Evolutionary conservation across 2,888 invertebrate species (phyloP), one percentile per base, ranked within the genome.

Genomic region (Drosophila atroscutellata): DNA sequence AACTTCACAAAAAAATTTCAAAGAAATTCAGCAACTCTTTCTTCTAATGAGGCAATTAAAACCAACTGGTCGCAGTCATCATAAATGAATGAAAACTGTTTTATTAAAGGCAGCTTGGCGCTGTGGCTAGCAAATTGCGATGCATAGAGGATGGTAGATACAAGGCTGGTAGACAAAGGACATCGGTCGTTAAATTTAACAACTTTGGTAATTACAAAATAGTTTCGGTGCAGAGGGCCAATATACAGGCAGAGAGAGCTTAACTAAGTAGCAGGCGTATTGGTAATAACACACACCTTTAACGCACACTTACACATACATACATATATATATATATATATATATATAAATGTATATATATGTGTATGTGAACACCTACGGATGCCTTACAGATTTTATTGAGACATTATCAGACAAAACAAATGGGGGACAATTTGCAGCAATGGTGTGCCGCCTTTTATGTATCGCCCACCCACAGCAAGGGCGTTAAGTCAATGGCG

Each of bases 121-220:
- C 32, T 55, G 61, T 64, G 64, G 58, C 45, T 15, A 8, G 61
- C 36, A 73, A 73, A 42, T 50, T 51, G 63, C 56, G 55, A 32
- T 34, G 36, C 24, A 37, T 45, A 15, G 36, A 34, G n/a, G 45
- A 50, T 37, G n/a, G 6, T 24, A 39, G n/a, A 51, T 28, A 36
- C 26, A 37, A 26, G n/a, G 26, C 18, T 45, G 15, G 15, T 15
- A 36, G 26, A 62, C 34, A 65, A 63, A 49, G 59, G 64, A 80
- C 64, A 59, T 42, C 26, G 57, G 69, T 64, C 66, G 69, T 85
- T 79, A 86, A 89, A 86, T 72, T 85, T 77, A 84, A 85, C 70
- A 86, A 69, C 89, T 75, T 84, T 75, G 61, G 85, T 87, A 86
- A 89, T 84, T 86, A 87, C 89, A 81, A 89, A 89, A 84, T 86